phyloP scores from a whole-genome alignment of 2,888 invertebrate species.

The Drosophila demipolita region DNA sequence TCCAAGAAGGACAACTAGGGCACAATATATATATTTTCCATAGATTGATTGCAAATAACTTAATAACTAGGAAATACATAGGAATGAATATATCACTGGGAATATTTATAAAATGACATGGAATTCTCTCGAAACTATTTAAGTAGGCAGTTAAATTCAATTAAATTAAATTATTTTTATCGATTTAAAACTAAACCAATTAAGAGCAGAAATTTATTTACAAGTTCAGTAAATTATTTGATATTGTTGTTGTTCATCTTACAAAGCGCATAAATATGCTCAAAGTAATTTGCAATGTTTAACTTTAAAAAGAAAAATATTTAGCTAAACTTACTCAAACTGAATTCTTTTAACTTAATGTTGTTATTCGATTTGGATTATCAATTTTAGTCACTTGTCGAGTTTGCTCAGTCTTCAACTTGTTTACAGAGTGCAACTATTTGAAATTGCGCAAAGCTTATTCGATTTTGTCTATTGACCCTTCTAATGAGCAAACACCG shows the following conservation, averaged over 20 bases:
- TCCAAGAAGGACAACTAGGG: background rate
- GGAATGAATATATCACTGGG: background rate
- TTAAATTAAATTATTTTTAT: background rate
- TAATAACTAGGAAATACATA: background rate
- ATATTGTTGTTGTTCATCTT: background rate
- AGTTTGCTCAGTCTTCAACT: background rate
- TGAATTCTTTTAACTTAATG: background rate
- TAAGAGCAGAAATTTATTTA: background rate
- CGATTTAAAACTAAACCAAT: background rate
- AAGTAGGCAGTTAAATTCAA: background rate
- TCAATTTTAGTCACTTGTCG: too few species aligned
- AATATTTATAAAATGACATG: background rate
- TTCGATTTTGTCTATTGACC: slow-evolving; percentile 43
- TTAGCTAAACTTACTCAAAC: background rate
- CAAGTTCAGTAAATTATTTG: background rate
- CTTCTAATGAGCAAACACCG: slow-evolving; percentile 60
- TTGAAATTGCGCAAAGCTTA: slow-evolving; percentile 13
- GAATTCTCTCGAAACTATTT: too few species aligned
- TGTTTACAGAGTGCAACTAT: slow-evolving; percentile 19
- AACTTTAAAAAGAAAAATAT: background rate
- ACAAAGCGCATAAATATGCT: background rate
- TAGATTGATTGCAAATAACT: background rate
- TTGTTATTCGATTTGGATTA: background rate
- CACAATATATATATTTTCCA: background rate
- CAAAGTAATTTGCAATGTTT: background rate